Percentiles rank a stretch among this genome's conserved stretches.
These are phyloP conservation scores for Amblyteles armatorius DNA, from an alignment of 2,888 invertebrate species.

Conservation along the genomic window DNA sequence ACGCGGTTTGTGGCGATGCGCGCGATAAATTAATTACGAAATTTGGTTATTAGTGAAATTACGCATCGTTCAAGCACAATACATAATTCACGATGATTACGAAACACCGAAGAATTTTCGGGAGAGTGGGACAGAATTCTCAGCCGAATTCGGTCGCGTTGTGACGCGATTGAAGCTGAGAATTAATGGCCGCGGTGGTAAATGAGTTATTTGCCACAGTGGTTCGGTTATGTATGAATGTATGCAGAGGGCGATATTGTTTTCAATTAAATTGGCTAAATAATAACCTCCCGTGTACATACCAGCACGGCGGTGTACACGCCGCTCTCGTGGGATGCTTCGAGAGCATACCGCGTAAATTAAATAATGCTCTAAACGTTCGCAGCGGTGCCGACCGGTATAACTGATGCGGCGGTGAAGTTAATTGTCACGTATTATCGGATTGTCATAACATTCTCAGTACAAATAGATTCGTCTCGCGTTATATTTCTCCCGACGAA, in stretches of 20 bases:
- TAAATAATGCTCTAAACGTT: conserved; percentile 7
- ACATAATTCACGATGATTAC: conserved; percentile 5
- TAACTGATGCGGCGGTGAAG: not conserved
- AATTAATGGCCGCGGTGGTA: not conserved
- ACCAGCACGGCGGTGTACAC: not conserved
- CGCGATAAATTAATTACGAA: conserved; percentile 49
- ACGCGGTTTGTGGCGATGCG: not conserved
- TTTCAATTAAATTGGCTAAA: conserved; percentile 63
- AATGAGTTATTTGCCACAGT: conserved; percentile 21
- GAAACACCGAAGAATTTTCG: not conserved
- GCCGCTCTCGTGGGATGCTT: conserved; percentile 40
- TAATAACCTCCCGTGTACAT: conserved; percentile 45
- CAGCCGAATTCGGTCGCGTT: not conserved
- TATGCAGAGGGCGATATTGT: conserved; percentile 56
- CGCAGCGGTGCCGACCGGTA: not conserved
- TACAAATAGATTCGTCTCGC: not conserved
- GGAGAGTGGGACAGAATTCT: not conserved
- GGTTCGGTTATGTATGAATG: not conserved
- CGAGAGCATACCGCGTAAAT: not conserved
- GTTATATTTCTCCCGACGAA: not conserved
- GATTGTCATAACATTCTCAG: not conserved
- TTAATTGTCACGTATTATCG: not conserved
- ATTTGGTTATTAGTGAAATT: conserved; percentile 24
- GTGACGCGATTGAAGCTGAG: conserved; percentile 12
- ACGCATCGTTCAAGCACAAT: conserved; percentile 29